Base-by-base conservation (phyloP, 2,797 vertebrate genomes). In the Parotocinclus haroldoi region DNA sequence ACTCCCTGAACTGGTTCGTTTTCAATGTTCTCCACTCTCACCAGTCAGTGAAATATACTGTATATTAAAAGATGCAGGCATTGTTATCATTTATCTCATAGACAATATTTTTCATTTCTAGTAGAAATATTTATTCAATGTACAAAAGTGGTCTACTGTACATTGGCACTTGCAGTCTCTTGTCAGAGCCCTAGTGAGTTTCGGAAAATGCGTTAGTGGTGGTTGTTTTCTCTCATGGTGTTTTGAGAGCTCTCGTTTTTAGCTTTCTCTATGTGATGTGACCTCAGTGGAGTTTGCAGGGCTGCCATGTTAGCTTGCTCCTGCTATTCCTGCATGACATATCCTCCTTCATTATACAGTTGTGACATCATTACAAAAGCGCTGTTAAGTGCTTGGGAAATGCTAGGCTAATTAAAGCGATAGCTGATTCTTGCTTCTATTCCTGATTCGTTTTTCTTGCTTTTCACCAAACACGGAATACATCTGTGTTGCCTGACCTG, bases 311-410 rank as follows among this genome's bases (percentile, higher is more conserved):
- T 71, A 51, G 63, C 19, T 52, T 59, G 61, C 65, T 69, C 52
- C 58, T 69, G 72, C 60, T 66, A 63, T 85, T 80, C 18, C 83
- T 73, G 81, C 71, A 40, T 82, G 84, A 83, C 71, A 76, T 83
- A 81, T 80, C 55, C 81, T 80, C 75, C 70, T 85, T 90, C 85
- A 87, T 89, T 88, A 89, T 87, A 85, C 81, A 76, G 65, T 74
- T 60, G 84, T 88, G 85, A 88, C 86, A 91, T 86, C 83, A 87
- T 84, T 88, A 88, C 84, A 84, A 88, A 87, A 85, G 87, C 84
- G 86, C 85, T 89, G 81, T 86, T 81, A 79, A 77, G 76, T 74
- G 80, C 78, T 82, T 82, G 86, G 87, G 88, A 85, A 88, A 87
- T 74, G 74, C 75, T 69, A 68, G 79, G 80, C 85, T 89, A 88